Base-by-base conservation (phyloP, 2,113 vertebrate genomes). In the Austrofundulus limnaeus region DNA sequence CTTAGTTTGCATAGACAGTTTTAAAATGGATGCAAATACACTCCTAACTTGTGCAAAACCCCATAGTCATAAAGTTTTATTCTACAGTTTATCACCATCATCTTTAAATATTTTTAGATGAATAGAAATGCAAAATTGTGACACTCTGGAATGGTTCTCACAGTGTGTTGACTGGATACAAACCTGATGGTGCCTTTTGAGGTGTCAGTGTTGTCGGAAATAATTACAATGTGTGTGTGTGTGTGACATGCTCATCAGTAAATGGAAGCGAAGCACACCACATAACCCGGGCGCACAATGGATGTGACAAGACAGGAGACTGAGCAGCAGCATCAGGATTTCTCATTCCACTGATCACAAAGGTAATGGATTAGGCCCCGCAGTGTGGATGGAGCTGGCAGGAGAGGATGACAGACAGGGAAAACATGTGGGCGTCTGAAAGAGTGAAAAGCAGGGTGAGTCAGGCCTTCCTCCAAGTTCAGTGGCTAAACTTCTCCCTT, bases 341-440 rank as follows among this genome's bases (percentile, higher is more conserved):
- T 80, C 75, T 85, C 87, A 89, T 89, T 89, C 87, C 87, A 71
- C 41, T 56, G 73, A 65, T 56, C 72, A 86, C 85, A 85, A 72
- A 77, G 61, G 60, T 14, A 55, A 74, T 38, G 86, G 79, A 87
- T 89, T 87, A 89, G 52, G 56, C 48, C 53, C 42, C 72, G 86
- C 86, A 88, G 86, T 62, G 81, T 81, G 70, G 62, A 77, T 11
- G 9, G 38, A 60, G 68, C 73, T 58, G 73, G 63, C 61, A 31
- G 23, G 56, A 59, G 67, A 74, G 80, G 62, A 82, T 54, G 80
- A 73, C 67, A 73, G 79, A 78, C 55, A 42, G 34, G 67, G 62
- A 83, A 77, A 84, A 42, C 71, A 50, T 66, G 80, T 67, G 78
- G 77, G 57, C 67, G 81, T 83, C 75, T 61, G 67, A 52, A 71